phyloP scores from a whole-genome alignment of 2,797 vertebrate genomes.

The Botia almorhae region DNA sequence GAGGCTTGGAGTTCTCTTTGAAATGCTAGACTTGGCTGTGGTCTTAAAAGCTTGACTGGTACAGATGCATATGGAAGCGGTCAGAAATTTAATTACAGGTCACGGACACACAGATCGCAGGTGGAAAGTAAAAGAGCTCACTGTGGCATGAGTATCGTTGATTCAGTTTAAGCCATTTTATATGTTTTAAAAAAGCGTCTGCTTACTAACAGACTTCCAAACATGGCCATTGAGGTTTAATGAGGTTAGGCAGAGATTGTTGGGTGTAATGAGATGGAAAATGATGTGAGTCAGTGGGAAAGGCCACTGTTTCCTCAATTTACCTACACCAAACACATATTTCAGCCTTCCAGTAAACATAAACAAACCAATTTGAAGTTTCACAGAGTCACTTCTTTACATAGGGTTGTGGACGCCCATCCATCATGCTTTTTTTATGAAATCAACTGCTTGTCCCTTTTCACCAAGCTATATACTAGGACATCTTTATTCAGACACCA shows the following conservation, averaged over 20 bases:
- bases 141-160: not conserved
- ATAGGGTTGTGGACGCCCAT: slow-evolving; percentile 22
- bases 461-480: slow-evolving; percentile 5
- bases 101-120: not conserved
- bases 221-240: slow-evolving; percentile 31
- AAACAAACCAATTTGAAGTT: slow-evolving; percentile 7
- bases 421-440: slow-evolving; percentile 43
- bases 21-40: slow-evolving; percentile 35
- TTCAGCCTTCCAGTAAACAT: slow-evolving; percentile 13
- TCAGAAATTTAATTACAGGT: slow-evolving; percentile 38
- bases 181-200: not conserved
- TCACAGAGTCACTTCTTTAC: slow-evolving; percentile 34
- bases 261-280: slow-evolving; percentile 38
- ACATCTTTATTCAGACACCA: slow-evolving; percentile 41
- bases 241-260: slow-evolving; percentile 35
- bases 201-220: slow-evolving; percentile 33
- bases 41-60: slow-evolving; percentile 17
- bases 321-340: slow-evolving; percentile 26
- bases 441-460: slow-evolving; percentile 18
- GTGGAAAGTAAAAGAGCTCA: slow-evolving; percentile 6
- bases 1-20: not conserved
- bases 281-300: slow-evolving; percentile 17
- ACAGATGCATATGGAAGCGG: slow-evolving; percentile 34
- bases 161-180: slow-evolving; percentile 16
- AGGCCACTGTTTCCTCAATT: slow-evolving; percentile 29